These are phyloP conservation scores for Macquaria australasica DNA, from an alignment of 2,113 vertebrate species.

Conservation along the genomic window DNA sequence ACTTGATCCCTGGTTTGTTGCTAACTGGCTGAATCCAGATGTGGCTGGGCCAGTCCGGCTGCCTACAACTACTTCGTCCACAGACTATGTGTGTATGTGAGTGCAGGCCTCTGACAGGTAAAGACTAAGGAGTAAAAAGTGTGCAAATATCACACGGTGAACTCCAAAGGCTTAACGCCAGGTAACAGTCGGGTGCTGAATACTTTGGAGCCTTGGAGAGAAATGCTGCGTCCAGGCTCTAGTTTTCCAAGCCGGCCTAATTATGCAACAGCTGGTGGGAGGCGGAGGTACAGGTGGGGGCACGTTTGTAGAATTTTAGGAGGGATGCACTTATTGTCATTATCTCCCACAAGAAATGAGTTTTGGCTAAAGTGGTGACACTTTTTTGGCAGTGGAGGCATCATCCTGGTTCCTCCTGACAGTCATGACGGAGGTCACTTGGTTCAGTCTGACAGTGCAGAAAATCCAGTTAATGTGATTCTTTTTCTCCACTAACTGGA, in stretches of 20 bases:
- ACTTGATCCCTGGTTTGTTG: not conserved
- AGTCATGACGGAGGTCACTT: slow-evolving; percentile 38
- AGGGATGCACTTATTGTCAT: slow-evolving; percentile 1
- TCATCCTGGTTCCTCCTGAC: slow-evolving; percentile 13
- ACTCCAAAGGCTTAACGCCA: slow-evolving; percentile 56
- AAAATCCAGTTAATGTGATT: slow-evolving; percentile 58
- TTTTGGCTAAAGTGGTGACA: not conserved
- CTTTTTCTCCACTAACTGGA: slow-evolving; percentile 24
- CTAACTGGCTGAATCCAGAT: slow-evolving; percentile 43
- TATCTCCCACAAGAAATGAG: not conserved
- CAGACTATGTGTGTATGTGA: not conserved
- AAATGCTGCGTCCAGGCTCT: slow-evolving; percentile 73
- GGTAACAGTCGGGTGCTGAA: slow-evolving; percentile 60
- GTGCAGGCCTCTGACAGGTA: slow-evolving; percentile 17
- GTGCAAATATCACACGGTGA: slow-evolving; percentile 68
- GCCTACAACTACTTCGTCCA: slow-evolving; percentile 19
- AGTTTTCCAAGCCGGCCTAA: slow-evolving; percentile 54
- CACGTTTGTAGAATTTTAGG: slow-evolving; percentile 14
- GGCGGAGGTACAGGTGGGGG: not conserved
- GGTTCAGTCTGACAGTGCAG: slow-evolving; percentile 48
- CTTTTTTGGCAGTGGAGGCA: slow-evolving; percentile 33
- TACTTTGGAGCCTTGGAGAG: slow-evolving; percentile 60
- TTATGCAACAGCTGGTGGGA: slow-evolving; percentile 53
- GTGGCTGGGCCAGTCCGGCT: slow-evolving; percentile 13
- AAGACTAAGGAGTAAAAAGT: slow-evolving; percentile 15